A percentile compares a stretch with the other conserved stretches of the same genome.
Evolutionary conservation across 2,888 invertebrate species (phyloP).

Genomic region (Blastobasis lacticolella): DNA sequence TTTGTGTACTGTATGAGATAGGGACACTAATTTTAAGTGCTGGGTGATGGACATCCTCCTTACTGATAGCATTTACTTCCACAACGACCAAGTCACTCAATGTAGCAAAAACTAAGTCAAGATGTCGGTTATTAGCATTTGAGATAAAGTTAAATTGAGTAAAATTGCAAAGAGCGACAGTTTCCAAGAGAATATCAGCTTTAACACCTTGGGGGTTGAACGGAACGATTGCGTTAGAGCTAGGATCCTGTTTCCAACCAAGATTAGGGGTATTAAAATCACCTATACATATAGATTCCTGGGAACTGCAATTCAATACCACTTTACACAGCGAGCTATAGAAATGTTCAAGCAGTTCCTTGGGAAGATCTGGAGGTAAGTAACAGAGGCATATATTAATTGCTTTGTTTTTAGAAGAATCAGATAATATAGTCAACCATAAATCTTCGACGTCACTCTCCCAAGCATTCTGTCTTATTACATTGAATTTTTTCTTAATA

Average conservation of each 20-base stretch:
- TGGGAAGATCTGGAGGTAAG: constrained; percentile 6
- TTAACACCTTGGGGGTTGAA: too few species aligned
- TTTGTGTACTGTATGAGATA: too few species aligned
- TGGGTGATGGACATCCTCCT: too few species aligned
- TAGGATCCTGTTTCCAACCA: background rate
- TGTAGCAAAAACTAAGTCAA: too few species aligned
- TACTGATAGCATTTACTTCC: too few species aligned
- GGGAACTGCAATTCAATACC: background rate
- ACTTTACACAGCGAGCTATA: background rate
- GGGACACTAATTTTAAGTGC: too few species aligned
- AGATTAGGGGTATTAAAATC: constrained; percentile 1
- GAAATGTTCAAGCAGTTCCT: background rate
- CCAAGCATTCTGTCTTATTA: constrained; percentile 9
- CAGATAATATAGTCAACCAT: constrained; percentile 10
- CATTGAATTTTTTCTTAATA: constrained; percentile 7
- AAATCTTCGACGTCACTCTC: constrained; percentile 13
- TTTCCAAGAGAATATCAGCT: too few species aligned
- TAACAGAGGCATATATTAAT: constrained; percentile 13
- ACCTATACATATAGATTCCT: background rate
- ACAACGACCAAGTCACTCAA: too few species aligned
- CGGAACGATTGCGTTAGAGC: too few species aligned
- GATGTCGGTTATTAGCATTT: too few species aligned
- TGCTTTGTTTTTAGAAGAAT: background rate
- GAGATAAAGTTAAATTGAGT: too few species aligned
- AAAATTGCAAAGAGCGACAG: too few species aligned